Evolutionary conservation across 2,113 vertebrate species (phyloP), one percentile per base, ranked within the genome.

Genomic region (Amazona vittata): DNA sequence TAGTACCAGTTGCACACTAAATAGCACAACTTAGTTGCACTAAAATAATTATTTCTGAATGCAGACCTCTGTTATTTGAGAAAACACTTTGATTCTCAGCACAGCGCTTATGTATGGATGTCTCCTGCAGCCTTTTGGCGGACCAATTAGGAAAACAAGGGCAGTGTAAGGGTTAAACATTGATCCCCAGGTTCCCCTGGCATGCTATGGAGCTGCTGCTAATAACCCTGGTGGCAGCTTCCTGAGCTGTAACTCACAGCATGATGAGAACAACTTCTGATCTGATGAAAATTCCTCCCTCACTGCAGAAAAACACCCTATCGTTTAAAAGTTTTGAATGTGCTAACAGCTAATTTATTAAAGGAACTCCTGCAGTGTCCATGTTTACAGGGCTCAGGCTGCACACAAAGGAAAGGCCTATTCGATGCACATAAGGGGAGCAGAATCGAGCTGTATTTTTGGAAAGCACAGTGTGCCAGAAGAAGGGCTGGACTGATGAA

Each of bases 291-390:
- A 94, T 86, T 88, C 85, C 39, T 75, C 80, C 70, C 83, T 89
- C 4, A 0, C 57, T 93, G 84, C 80, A 91, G 94, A 86, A 76
- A 53, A 93, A 93, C 94, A 92, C 90, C 73, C 86, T 31, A 92
- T 93, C 39, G 0, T 78, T 96, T 79, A 79, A 80, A 78, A 89
- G 89, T 89, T 93, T 20, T 84, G 83, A 84, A 92, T 64, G 89
- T 86, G 83, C 92, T 93, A 94, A 94, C 91, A 95, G 93, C 83
- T 94, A 81, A 95, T 97, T 96, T 93, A 94, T 95, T 93, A 93
- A 84, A 92, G 62, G 73, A 50, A 53, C 80, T 92, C 96, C 96
- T 57, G 83, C 86, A 9, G 17, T 44, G 90, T 15, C 90, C 64
- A 19, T 90, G 92, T 92, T 95, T 95, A 94, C 90, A 81, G 55